Conservation (phyloP, 1,140 invertebrate species). For the Orchestia grillus region DNA sequence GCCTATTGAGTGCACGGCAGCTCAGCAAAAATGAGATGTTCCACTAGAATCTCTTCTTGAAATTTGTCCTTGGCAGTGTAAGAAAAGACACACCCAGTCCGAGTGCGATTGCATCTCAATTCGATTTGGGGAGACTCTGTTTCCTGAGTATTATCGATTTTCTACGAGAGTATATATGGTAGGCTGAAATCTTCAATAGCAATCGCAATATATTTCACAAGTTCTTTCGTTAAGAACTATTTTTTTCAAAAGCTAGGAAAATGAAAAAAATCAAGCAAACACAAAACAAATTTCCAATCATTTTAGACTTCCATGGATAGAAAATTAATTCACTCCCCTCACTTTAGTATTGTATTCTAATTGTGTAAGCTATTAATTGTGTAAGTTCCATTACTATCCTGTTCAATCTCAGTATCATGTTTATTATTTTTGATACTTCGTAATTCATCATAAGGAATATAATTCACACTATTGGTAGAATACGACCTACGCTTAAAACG, state of each 20-base stretch:
- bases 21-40: slow-evolving; percentile 41
- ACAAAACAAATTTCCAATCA: neutral
- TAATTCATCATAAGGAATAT: no score
- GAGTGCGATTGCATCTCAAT: slow-evolving; percentile 23
- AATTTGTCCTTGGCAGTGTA: neutral
- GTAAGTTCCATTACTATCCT: no score
- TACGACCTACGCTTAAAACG: no score
- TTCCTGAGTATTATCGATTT: slow-evolving; percentile 12
- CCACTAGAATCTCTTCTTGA: neutral
- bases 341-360: no score
- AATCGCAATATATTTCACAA: neutral
- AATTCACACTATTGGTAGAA: no score
- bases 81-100: neutral
- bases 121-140: slow-evolving; percentile 41
- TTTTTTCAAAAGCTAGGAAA: neutral
- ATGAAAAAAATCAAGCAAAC: neutral
- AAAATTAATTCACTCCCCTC: no score
- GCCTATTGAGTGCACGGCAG: slow-evolving; percentile 5
- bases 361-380: no score
- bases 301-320: neutral
- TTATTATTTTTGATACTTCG: no score
- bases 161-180: neutral
- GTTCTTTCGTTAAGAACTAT: neutral
- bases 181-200: neutral
- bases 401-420: no score